A percentile compares a stretch with the other conserved stretches of the same genome.
phyloP scores from a whole-genome alignment of 2,888 invertebrate genomes.

The Drosophila borealis region DNA sequence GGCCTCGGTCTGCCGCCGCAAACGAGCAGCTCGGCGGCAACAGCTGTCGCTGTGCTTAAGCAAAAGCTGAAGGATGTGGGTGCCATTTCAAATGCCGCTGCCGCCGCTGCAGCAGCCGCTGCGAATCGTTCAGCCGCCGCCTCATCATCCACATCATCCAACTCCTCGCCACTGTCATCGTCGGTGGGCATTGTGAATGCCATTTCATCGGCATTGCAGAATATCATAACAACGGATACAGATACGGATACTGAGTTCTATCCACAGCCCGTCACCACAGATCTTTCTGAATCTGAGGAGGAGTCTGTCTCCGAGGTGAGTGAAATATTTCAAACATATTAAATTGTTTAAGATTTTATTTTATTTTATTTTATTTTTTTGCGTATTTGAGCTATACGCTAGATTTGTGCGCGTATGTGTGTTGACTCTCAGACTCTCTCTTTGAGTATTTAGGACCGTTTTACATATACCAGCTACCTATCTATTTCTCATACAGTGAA shows the following conservation, averaged over 20 bases:
- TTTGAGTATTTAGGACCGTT: background rate
- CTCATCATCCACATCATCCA: conserved; percentile 82
- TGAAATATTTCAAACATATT: conserved; percentile 21
- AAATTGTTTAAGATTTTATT: background rate
- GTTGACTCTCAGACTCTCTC: too few species aligned
- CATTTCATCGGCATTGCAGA: conserved; percentile 82
- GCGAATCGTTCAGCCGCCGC: conserved; percentile 68
- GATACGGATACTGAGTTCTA: conserved; percentile 93
- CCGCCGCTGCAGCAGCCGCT: conserved; percentile 64
- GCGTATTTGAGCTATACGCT: background rate
- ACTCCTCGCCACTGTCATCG: conserved; percentile 82
- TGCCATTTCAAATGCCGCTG: conserved; percentile 51
- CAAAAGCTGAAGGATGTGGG: conserved; percentile 76
- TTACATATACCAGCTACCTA: too few species aligned
- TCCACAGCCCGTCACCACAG: conserved; percentile 95
- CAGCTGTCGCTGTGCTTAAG: conserved; percentile 78
- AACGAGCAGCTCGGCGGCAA: conserved; percentile 60
- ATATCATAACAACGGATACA: conserved; percentile 91
- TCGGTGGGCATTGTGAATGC: conserved; percentile 83
- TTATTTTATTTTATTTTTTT: background rate
- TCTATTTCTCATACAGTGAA: too few species aligned
- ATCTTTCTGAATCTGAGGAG: conserved; percentile 97
- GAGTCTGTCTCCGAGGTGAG: conserved; percentile 98
- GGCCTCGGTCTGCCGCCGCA: conserved; percentile 40
- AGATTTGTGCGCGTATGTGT: too few species aligned